Percentiles rank a stretch among this genome's conserved stretches.
Evolutionary conservation across 2,113 vertebrate species (phyloP).

Genomic region (Spilogale gracilis): DNA sequence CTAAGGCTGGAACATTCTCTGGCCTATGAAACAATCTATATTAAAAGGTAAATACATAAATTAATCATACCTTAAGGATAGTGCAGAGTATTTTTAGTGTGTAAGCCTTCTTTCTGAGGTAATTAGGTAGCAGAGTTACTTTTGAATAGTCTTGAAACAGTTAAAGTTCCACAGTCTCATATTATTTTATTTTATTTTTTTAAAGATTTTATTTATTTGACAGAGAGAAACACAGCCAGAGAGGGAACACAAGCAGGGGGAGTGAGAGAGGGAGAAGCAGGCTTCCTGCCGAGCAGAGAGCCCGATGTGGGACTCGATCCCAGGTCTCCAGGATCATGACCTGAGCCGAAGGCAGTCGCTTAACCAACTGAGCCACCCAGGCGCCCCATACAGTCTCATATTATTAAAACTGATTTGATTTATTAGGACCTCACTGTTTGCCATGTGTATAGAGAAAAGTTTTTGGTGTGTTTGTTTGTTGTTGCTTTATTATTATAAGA

Average conservation of each 20-base stretch:
- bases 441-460: not conserved
- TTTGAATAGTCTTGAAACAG: not conserved
- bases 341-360: too few species aligned
- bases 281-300: too few species aligned
- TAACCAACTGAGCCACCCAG: too few species aligned
- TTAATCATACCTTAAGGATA: constrained; percentile 14
- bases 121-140: constrained; percentile 26
- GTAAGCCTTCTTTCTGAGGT: constrained; percentile 12
- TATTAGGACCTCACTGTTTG: not conserved
- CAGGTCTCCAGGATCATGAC: too few species aligned
- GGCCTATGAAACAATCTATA: not conserved
- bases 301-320: too few species aligned
- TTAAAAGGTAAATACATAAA: not conserved
- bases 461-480: not conserved
- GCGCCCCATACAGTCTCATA: not conserved
- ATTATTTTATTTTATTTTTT: not conserved
- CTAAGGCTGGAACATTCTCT: not conserved
- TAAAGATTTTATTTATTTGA: too few species aligned
- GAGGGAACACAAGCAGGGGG: too few species aligned
- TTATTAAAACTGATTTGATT: constrained; percentile 28
- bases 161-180: not conserved
- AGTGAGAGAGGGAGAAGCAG: too few species aligned
- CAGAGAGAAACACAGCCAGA: too few species aligned
- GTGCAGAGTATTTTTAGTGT: not conserved
- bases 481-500: not conserved